Base-by-base conservation (phyloP, 2,888 invertebrate genomes). In the Pherbina coryleti region DNA sequence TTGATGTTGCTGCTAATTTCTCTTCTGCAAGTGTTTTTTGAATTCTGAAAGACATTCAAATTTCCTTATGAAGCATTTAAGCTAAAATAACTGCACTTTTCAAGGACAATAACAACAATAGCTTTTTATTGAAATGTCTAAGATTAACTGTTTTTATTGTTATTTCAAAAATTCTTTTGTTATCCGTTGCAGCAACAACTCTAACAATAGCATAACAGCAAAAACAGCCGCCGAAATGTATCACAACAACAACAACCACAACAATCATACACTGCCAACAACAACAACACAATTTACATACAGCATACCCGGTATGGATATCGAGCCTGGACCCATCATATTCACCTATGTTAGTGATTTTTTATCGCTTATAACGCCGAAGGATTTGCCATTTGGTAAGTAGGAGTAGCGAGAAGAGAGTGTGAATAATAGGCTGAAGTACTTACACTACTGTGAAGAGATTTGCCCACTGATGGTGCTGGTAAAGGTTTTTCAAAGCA, bases 311-410 rank as follows among this genome's bases (percentile, higher is more conserved):
- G 88, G 88, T 80, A 88, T 90, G 85, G 88, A 89, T 79, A 86
- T 90, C 77, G 84, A 85, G 81, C 87, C 89, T 49, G 90, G 88
- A 81, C 87, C 88, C 82, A 86, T 89, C 82, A 82, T 89, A 81
- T 90, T 89, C 84, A 88, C 89, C 84, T 87, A 88, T 83, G 85
- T 90, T 84, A 89, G 90, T 85, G 87, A 86, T 84, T 89, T 90
- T 85, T 85, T 90, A 85, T 88, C 90, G 81, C 86, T 88, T 83
- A 89, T 90, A 83, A 90, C 90, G 82, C 90, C 90, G 82, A 85
- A 89, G 82, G 90, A 90, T 85, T 84, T 90, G 84, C 90, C 90
- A 80, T 84, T 89, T 79, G 88, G 90, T 89, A 84, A 87, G 88
- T 85, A 76, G 74, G 49, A 34, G 31, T 1, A 22, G 22, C 25